Conservation (phyloP, 2,888 invertebrate genomes). For the Acleris holmiana region DNA sequence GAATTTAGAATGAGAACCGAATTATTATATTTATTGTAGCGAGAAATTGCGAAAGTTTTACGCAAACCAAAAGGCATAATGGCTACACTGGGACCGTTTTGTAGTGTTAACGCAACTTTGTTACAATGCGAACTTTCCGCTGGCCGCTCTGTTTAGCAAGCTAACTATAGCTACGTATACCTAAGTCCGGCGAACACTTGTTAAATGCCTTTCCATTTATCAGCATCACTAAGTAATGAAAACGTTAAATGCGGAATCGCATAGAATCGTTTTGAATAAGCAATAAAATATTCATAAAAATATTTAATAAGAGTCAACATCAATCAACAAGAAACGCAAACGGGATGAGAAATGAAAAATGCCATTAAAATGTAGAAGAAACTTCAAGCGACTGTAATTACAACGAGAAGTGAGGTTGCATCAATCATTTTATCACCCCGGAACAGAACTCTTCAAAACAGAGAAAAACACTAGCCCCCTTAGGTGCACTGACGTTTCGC, state of each 20-base stretch:
- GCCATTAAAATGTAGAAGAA: slow-evolving; percentile 61
- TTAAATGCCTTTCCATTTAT: slow-evolving; percentile 20
- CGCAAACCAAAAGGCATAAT: slow-evolving; percentile 52
- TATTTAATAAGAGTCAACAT: slow-evolving; percentile 70
- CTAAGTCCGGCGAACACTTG: slow-evolving; percentile 12
- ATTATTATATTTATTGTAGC: slow-evolving; percentile 23
- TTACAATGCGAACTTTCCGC: slow-evolving; percentile 60
- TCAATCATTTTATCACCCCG: slow-evolving; percentile 57
- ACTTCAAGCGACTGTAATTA: slow-evolving; percentile 66
- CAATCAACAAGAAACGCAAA: slow-evolving; percentile 63
- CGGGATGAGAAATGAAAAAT: slow-evolving; percentile 68
- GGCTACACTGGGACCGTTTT: slow-evolving; percentile 54
- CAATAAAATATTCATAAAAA: slow-evolving; percentile 35
- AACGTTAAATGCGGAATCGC: slow-evolving; percentile 27
- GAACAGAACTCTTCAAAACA: too few relatives aligned
- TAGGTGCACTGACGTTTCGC: too few relatives aligned
- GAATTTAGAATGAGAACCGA: slow-evolving; percentile 4
- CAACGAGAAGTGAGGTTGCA: slow-evolving; percentile 60
- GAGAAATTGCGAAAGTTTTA: slow-evolving; percentile 35
- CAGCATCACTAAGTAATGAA: slow-evolving; percentile 17
- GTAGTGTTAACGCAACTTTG: slow-evolving; percentile 59
- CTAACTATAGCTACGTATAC: slow-evolving; percentile 8
- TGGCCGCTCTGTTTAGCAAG: slow-evolving; percentile 62
- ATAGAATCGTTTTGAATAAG: slow-evolving; percentile 28
- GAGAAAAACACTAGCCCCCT: too few relatives aligned